These are phyloP conservation scores for Torymus auratus DNA, from an alignment of 2,888 invertebrate genomes.

Conservation along the genomic window DNA sequence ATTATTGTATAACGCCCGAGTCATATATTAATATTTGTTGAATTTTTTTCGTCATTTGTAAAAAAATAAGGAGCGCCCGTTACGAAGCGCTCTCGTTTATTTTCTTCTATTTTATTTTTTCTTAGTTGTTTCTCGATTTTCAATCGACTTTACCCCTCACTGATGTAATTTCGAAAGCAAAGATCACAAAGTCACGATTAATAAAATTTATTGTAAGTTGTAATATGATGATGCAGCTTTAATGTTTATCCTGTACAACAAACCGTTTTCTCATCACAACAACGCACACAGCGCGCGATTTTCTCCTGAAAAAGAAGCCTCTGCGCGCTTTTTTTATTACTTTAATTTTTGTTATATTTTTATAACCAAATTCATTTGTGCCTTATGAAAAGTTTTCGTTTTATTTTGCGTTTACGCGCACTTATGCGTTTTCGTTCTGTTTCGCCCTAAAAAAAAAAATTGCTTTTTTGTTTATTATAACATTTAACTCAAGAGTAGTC, in stretches of 20 bases:
- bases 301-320: not conserved
- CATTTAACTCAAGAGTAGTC: not conserved
- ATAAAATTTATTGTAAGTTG: constrained; percentile 60
- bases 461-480: not conserved
- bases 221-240: constrained; percentile 15
- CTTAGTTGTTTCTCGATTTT: constrained; percentile 58
- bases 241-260: not conserved
- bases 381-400: not conserved
- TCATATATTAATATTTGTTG: constrained; percentile 54
- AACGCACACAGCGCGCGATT: constrained; percentile 28
- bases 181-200: constrained; percentile 56
- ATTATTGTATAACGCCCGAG: constrained; percentile 52
- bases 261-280: not conserved
- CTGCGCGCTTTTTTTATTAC: not conserved
- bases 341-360: constrained; percentile 24
- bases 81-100: too few species aligned
- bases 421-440: constrained; percentile 30
- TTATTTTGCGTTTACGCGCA: not conserved
- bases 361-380: constrained; percentile 8
- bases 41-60: constrained; percentile 57
- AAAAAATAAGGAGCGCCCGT: constrained; percentile 1
- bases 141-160: constrained; percentile 52
- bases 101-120: constrained; percentile 39
- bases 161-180: constrained; percentile 54
- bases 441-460: not conserved